Conservation (phyloP, 2,888 invertebrate genomes). For the Empis stercorea region DNA sequence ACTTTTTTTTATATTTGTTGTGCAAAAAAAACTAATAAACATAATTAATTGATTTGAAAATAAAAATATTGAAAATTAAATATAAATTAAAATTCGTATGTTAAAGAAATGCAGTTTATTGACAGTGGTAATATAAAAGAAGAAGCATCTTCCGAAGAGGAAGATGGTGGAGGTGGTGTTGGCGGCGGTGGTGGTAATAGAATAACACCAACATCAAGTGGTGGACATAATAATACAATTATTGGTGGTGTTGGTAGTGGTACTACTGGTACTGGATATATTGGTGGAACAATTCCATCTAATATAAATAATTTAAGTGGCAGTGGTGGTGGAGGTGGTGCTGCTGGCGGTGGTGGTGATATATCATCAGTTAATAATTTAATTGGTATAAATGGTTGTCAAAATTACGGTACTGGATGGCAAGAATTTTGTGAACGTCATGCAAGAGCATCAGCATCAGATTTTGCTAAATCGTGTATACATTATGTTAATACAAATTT, state of each 20-base stretch:
- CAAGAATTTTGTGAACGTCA: conserved; percentile 78
- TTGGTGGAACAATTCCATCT: background rate
- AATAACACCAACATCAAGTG: too few relatives aligned
- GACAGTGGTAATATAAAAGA: too few relatives aligned
- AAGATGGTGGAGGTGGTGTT: background rate
- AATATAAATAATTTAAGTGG: background rate
- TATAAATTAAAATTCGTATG: too few relatives aligned
- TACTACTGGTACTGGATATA: background rate
- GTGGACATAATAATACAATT: too few relatives aligned
- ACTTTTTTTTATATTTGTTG: too few relatives aligned
- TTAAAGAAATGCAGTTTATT: too few relatives aligned
- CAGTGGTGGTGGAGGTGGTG: conserved; percentile 14
- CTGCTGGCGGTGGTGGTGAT: conserved; percentile 16
- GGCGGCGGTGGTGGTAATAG: background rate
- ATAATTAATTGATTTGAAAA: too few relatives aligned
- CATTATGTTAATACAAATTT: conserved; percentile 60
- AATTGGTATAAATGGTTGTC: conserved; percentile 35
- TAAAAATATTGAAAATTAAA: too few relatives aligned
- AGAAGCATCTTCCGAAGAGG: too few relatives aligned
- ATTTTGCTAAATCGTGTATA: conserved; percentile 77
- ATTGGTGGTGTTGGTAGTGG: background rate
- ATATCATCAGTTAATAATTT: background rate
- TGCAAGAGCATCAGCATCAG: conserved; percentile 70
- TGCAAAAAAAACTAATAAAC: too few relatives aligned
- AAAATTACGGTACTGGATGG: conserved; percentile 59